Base-by-base conservation (phyloP, 2,797 vertebrate species). In the Mus minutoides region DNA sequence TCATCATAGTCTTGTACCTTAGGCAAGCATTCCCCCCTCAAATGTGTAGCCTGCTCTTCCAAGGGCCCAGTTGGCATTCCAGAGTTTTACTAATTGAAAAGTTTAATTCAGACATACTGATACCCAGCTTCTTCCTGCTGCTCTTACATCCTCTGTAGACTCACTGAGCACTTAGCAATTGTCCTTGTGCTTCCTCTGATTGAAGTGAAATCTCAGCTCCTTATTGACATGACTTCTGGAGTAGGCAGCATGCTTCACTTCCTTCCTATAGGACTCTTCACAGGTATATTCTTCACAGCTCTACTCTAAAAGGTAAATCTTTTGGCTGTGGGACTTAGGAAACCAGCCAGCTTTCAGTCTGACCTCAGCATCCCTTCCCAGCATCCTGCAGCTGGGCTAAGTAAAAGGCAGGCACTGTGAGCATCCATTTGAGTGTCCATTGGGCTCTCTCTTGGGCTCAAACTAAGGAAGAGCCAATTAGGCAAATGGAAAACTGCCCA, bases 181-280 rank as follows among this genome's bases (percentile, higher is more conserved):
- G 24, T 22, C 6, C 49, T 75, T 16, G 26, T 71, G 2, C 6
- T 83, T 19, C 29, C 6, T 46, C 29, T 82, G 29, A 26, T 4
- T 56, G n/a, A 21, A 52, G 75, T 67, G 21, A 64, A 52, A 93
- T 69, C 75, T 64, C 37, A 87, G 84, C 54, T 95, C 19, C 84
- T 89, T n/a, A 62, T 62, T 90, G 71, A 88, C 4, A 4, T 64
- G 58, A 90, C 22, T 79, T 62, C 84, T 58, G 29, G 13, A 83
- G 24, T 7, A 79, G 26, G 34, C 0, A 10, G 88, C 37, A 8
- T 1, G 0, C 62, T 90, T 89, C 49, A 64, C n/a, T 90, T 83
- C 22, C 22, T 89, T 84, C 78, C 46, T 22, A 24, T 58, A 52
- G 92, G 22, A 91, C 86, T 92, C 94, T 88, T 58, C 40, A 78